Conservation (phyloP, 2,888 invertebrate genomes). For the Heliconius cydno region DNA sequence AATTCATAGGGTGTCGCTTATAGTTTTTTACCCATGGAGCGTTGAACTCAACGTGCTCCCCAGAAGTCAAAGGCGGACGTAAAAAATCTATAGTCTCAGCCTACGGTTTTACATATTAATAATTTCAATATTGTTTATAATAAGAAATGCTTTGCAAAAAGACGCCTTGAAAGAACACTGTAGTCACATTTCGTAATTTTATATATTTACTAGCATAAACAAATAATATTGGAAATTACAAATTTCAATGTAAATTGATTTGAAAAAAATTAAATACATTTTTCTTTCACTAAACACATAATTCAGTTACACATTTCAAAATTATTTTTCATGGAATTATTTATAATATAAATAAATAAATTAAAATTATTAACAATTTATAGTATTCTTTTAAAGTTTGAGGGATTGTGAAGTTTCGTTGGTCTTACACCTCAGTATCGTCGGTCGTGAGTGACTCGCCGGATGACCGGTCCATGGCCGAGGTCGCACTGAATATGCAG, state of each 20-base stretch:
- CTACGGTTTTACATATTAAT: background rate
- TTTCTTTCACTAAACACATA: background rate
- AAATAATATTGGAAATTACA: background rate
- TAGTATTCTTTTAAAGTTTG: background rate
- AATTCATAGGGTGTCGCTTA: slow-evolving; percentile 46
- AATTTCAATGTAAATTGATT: too few relatives aligned
- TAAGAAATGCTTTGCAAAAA: background rate
- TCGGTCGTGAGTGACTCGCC: slow-evolving; percentile 48
- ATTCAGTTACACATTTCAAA: background rate
- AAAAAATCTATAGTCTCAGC: background rate
- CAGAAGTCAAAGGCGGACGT: slow-evolving; percentile 33
- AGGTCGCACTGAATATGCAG: slow-evolving; percentile 75
- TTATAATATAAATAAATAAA: background rate
- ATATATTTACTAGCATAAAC: background rate
- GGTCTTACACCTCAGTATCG: slow-evolving; percentile 1
- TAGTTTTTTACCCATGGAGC: slow-evolving; percentile 43
- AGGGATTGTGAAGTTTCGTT: slow-evolving; percentile 7
- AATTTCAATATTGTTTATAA: slow-evolving; percentile 14
- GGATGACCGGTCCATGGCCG: slow-evolving; percentile 76
- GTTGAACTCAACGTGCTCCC: slow-evolving; percentile 44
- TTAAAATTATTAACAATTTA: background rate
- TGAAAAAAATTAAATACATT: too few relatives aligned
- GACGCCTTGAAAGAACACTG: background rate
- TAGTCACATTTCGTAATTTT: background rate
- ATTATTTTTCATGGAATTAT: background rate